Evolutionary conservation across 2,797 vertebrate species (phyloP).

Genomic region (Gila robusta): DNA sequence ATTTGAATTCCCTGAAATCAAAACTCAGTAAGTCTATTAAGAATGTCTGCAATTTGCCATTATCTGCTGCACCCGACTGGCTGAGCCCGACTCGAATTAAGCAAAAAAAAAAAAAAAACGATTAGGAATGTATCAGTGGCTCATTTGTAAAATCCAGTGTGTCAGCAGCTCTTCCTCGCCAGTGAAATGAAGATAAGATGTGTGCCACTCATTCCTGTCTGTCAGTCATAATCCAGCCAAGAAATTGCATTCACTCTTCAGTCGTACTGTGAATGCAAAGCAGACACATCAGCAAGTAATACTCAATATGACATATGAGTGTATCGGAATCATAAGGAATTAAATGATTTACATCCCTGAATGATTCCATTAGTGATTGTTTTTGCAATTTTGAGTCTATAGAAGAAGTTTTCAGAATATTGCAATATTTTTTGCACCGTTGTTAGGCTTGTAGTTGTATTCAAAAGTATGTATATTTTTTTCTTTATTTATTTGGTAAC

Average conservation of each 20-base stretch:
- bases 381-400: not conserved
- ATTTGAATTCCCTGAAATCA: conserved; percentile 47
- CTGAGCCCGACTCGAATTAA: conserved; percentile 29
- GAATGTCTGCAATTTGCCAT: conserved; percentile 72
- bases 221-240: conserved; percentile 70
- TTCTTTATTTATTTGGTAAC: too few species aligned
- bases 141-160: conserved; percentile 52
- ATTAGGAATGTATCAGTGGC: conserved; percentile 66
- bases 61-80: conserved; percentile 65
- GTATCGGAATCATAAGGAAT: not conserved
- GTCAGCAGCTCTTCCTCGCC: conserved; percentile 37
- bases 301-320: not conserved
- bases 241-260: conserved; percentile 60
- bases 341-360: not conserved
- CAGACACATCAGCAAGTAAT: conserved; percentile 25
- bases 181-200: conserved; percentile 67
- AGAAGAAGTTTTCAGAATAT: not conserved
- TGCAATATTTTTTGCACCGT: not conserved
- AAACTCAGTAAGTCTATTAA: conserved; percentile 67
- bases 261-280: conserved; percentile 35
- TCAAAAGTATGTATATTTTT: not conserved
- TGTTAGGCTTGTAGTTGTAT: not conserved
- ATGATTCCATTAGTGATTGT: not conserved
- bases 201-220: conserved; percentile 65
- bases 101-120: conserved; percentile 61